These are phyloP conservation scores for Thaleichthys pacificus DNA, from an alignment of 2,797 vertebrate species.

Conservation along the genomic window DNA sequence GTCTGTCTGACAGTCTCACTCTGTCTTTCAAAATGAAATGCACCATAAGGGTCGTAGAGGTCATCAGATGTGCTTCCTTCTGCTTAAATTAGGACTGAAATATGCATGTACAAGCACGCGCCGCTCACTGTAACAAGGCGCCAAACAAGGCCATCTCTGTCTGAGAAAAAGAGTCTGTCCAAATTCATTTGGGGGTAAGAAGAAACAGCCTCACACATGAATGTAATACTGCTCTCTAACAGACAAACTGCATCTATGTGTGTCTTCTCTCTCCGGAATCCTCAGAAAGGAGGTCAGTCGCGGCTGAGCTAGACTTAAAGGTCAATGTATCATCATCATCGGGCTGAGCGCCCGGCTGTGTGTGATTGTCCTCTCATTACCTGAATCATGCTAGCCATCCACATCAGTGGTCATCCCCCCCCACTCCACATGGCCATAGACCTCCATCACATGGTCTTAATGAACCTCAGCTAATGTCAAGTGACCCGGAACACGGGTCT, in stretches of 20 bases:
- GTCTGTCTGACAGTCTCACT: not conserved
- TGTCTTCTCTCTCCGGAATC: slow-evolving; percentile 41
- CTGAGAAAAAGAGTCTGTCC: not conserved
- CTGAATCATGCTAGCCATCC: slow-evolving; percentile 57
- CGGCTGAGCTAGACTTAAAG: slow-evolving; percentile 56
- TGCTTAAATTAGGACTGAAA: not conserved
- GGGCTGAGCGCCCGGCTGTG: not conserved
- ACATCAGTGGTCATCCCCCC: slow-evolving; percentile 57
- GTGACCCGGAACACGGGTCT: slow-evolving; percentile 62
- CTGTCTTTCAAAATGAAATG: not conserved
- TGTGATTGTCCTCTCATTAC: slow-evolving; percentile 19
- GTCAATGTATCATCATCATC: slow-evolving; percentile 30
- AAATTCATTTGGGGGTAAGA: not conserved
- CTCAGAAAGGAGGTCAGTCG: slow-evolving; percentile 60
- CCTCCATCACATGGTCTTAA: slow-evolving; percentile 47
- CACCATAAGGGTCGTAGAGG: not conserved
- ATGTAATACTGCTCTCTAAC: not conserved
- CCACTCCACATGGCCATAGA: not conserved
- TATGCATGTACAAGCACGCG: not conserved
- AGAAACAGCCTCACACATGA: not conserved
- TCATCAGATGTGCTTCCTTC: not conserved
- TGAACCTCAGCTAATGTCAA: slow-evolving; percentile 65
- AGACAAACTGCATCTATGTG: slow-evolving; percentile 55
- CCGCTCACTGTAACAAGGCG: no score
- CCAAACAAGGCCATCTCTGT: not conserved